Conservation (phyloP, 2,113 vertebrate genomes). For the Myiopsitta monachus region DNA sequence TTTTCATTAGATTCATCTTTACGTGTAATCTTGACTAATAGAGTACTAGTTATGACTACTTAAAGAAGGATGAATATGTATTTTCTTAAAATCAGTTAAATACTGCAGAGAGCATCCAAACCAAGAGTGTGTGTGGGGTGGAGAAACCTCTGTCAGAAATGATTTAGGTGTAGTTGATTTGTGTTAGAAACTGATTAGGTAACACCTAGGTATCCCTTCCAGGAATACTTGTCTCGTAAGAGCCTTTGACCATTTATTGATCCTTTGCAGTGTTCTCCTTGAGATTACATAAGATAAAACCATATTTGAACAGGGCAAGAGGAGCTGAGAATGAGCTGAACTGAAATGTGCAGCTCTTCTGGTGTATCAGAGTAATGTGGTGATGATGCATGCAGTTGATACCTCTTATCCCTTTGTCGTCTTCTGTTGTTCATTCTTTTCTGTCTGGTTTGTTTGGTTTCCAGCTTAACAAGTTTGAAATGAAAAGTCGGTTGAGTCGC, state of each 20-base stretch:
- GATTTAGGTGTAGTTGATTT: neutral
- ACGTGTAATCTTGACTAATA: neutral
- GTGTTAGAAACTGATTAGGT: neutral
- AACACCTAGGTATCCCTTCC: neutral
- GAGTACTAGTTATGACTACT: neutral
- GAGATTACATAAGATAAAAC: neutral
- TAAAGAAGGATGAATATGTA: neutral
- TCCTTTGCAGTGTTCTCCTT: neutral
- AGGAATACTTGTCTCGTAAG: neutral
- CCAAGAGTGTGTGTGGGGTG: neutral
- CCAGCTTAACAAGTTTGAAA: conserved; percentile 74
- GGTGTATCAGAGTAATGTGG: neutral
- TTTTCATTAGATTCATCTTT: neutral
- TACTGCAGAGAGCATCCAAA: neutral
- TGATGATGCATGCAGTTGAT: neutral
- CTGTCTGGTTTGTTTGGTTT: neutral
- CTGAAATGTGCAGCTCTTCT: neutral
- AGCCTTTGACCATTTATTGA: neutral
- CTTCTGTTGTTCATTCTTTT: neutral
- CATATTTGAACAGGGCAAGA: neutral
- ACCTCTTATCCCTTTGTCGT: neutral
- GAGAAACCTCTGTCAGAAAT: neutral
- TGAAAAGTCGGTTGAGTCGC: conserved; percentile 81
- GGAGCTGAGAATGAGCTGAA: neutral
- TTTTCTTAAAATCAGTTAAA: neutral